Conservation (phyloP, 2,797 vertebrate species). For the Mareca penelope region DNA sequence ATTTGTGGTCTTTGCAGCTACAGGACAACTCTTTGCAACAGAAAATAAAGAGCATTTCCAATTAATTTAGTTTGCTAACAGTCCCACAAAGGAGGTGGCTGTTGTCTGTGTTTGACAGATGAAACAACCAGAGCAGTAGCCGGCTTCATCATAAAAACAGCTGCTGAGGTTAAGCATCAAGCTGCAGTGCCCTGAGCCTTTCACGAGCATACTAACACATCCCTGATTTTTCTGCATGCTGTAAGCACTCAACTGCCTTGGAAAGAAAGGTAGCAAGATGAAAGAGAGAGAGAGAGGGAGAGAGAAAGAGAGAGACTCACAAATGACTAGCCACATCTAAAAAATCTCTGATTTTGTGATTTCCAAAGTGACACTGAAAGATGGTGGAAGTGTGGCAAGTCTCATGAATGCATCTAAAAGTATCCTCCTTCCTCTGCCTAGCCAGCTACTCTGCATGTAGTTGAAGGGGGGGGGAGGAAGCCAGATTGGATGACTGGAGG, state of each 20-base stretch:
- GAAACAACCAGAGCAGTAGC: not conserved
- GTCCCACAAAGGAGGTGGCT: not conserved
- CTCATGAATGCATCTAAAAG: not conserved
- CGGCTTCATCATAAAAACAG: not conserved
- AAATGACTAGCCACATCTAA: not conserved
- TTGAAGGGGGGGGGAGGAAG: accelerated
- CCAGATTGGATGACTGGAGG: not conserved
- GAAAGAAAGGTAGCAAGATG: not conserved
- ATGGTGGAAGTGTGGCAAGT: not conserved
- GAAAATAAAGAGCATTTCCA: not conserved
- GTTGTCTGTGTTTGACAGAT: not conserved
- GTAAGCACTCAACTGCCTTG: not conserved
- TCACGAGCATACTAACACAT: not conserved
- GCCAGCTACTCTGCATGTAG: not conserved
- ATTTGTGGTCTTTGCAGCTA: not conserved
- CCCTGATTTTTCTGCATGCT: not conserved
- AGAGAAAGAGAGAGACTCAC: too few relatives aligned
- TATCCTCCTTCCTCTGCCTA: not conserved
- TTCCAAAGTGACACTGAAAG: not conserved
- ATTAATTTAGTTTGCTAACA: not conserved
- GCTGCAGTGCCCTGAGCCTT: not conserved
- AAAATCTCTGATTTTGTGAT: not conserved
- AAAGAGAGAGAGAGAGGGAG: not conserved
- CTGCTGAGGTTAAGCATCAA: not conserved
- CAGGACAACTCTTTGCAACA: not conserved